phyloP scores from a whole-genome alignment of 2,797 vertebrate species.

The Mycteria americana region DNA sequence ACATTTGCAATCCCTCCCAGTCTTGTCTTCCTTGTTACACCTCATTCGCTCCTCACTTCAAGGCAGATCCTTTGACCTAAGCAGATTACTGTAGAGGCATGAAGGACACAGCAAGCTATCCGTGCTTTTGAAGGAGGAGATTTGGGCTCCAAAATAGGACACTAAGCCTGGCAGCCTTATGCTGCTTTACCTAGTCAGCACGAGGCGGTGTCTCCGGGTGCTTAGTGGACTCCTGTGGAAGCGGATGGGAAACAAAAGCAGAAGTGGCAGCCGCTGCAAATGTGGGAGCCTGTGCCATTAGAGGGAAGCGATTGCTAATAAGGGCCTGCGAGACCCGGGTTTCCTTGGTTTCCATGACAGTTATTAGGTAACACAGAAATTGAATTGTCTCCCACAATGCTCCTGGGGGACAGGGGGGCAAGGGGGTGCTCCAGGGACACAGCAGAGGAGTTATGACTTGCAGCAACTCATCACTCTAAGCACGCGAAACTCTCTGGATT shows the following conservation, averaged over 20 bases:
- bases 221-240: constrained; percentile 56
- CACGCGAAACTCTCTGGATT: constrained; percentile 45
- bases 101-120: constrained; percentile 72
- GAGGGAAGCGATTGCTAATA: constrained; percentile 67
- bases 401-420: constrained; percentile 42
- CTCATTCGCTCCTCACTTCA: constrained; percentile 41
- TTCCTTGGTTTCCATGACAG: constrained; percentile 81
- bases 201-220: constrained; percentile 59
- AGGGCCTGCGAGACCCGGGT: constrained; percentile 71
- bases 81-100: constrained; percentile 81
- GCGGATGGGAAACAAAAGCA: constrained; percentile 55
- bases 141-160: constrained; percentile 89
- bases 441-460: constrained; percentile 58
- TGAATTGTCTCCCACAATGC: constrained; percentile 74
- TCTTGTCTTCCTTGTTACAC: constrained; percentile 18
- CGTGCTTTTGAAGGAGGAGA: constrained; percentile 77
- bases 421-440: constrained; percentile 50
- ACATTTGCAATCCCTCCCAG: not conserved
- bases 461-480: constrained; percentile 40
- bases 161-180: constrained; percentile 84
- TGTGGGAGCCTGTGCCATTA: constrained; percentile 65
- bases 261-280: constrained; percentile 58
- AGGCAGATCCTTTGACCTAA: constrained; percentile 82
- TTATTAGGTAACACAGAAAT: constrained; percentile 79
- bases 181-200: constrained; percentile 80